phyloP scores from a whole-genome alignment of 2,113 vertebrate species.

The Mirza zaza region DNA sequence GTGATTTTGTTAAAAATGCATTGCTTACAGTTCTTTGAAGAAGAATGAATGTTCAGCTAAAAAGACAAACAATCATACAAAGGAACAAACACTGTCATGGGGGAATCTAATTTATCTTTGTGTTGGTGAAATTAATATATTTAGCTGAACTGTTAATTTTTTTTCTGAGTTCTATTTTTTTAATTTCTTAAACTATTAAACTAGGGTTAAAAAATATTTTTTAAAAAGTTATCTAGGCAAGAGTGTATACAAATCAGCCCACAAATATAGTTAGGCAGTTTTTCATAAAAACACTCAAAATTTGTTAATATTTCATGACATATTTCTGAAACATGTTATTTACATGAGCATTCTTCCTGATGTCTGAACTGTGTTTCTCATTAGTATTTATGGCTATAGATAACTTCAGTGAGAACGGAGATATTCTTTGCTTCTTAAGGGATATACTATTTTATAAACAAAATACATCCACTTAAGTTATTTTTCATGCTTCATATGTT shows the following conservation, averaged over 20 bases:
- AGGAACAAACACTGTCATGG: neutral
- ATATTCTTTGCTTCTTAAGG: neutral
- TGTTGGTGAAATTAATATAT: conserved; percentile 16
- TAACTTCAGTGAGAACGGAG: neutral
- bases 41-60: conserved; percentile 17
- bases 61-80: conserved; percentile 45
- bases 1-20: conserved; percentile 73
- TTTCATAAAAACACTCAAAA: neutral
- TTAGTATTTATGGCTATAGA: neutral
- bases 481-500: neutral
- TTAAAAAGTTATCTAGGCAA: neutral
- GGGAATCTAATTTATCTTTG: conserved; percentile 10
- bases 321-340: neutral
- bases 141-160: conserved; percentile 4
- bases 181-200: neutral
- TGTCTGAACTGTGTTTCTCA: neutral
- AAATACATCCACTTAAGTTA: neutral
- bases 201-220: neutral
- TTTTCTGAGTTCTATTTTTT: neutral
- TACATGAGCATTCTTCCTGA: neutral
- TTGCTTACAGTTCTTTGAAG: conserved; percentile 65
- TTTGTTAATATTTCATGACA: neutral
- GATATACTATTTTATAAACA: neutral
- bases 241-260: neutral
- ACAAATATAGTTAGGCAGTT: neutral